These are phyloP conservation scores for Lynx canadensis DNA, from an alignment of 2,113 vertebrate species.

Conservation along the genomic window DNA sequence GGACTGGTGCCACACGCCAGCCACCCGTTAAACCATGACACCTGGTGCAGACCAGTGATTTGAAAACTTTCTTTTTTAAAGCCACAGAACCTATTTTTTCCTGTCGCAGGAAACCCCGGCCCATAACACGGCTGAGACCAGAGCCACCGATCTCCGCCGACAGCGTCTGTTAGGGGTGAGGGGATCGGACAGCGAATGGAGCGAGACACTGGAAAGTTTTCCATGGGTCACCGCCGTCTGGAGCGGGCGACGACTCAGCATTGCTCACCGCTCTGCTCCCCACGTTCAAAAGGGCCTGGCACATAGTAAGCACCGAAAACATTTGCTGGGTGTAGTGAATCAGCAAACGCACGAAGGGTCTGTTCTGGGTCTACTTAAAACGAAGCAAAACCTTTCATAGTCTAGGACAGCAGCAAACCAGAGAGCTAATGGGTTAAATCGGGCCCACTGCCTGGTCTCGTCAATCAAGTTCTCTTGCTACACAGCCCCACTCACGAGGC, in stretches of 20 bases:
- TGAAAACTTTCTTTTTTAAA: background rate
- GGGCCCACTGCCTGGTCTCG: background rate
- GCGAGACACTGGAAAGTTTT: background rate
- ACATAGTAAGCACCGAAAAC: background rate
- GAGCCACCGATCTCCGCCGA: background rate
- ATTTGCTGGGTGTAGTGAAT: background rate
- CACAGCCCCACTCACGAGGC: fast-evolving
- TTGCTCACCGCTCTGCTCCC: background rate
- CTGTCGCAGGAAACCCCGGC: background rate
- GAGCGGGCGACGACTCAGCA: fast-evolving
- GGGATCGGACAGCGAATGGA: background rate
- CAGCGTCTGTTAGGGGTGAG: background rate
- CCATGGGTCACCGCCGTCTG: background rate
- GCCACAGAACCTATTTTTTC: background rate
- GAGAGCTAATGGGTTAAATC: background rate
- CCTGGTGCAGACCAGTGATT: background rate
- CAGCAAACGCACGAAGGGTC: background rate
- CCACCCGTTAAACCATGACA: fast-evolving
- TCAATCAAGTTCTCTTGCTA: background rate
- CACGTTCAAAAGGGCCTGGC: background rate
- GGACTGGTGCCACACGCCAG: background rate
- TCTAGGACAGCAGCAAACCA: background rate
- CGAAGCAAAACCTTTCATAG: no score
- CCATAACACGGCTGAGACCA: no score
- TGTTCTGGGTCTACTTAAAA: background rate